phyloP scores from a whole-genome alignment of 2,113 vertebrate species.

The Eolophus roseicapilla region DNA sequence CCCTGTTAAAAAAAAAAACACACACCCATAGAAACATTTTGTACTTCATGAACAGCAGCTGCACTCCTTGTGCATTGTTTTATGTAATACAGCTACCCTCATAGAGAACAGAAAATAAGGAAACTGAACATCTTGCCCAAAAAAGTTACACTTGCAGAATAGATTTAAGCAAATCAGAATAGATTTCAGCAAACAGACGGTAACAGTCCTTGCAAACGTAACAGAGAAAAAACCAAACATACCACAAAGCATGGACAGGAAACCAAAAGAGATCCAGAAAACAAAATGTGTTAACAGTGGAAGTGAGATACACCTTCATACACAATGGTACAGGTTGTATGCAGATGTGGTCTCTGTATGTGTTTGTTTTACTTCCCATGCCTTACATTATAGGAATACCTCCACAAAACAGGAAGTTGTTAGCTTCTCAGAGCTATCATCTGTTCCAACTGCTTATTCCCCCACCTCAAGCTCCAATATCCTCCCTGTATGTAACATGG shows the following conservation, averaged over 20 bases:
- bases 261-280: conserved; percentile 2
- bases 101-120: conserved; percentile 36
- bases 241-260: background rate
- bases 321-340: background rate
- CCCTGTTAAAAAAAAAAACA: conserved; percentile 23
- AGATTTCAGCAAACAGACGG: background rate
- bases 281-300: background rate
- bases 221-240: conserved; percentile 21
- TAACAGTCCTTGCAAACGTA: conserved; percentile 39
- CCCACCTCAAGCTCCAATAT: background rate
- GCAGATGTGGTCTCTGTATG: background rate
- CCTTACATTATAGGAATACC: background rate
- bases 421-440: background rate
- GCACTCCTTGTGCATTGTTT: background rate
- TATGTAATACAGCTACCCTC: conserved; percentile 21
- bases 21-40: conserved; percentile 24
- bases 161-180: conserved; percentile 27
- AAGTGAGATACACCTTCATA: background rate
- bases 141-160: conserved; percentile 31
- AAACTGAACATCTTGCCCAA: background rate
- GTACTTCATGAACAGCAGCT: background rate
- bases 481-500: background rate
- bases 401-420: background rate
- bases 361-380: background rate
- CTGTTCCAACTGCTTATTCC: background rate